Evolutionary conservation across 2,113 vertebrate genomes (phyloP).

Genomic region (Kryptolebias marmoratus): DNA sequence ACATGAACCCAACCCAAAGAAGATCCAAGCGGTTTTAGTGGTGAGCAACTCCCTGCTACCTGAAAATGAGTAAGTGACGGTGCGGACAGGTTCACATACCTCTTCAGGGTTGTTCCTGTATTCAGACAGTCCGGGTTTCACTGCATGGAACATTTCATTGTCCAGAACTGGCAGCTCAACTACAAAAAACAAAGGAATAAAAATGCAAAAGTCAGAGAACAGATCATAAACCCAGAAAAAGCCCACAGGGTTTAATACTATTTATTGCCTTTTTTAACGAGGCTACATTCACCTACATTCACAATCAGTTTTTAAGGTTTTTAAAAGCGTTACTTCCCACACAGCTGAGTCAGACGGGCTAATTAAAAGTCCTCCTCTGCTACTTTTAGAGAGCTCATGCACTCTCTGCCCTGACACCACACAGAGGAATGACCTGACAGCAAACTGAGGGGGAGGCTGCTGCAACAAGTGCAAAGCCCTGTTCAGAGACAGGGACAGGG

Average conservation of each 20-base stretch:
- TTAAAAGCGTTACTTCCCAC: constrained; percentile 33
- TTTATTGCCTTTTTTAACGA: constrained; percentile 5
- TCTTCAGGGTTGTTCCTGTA: constrained; percentile 90
- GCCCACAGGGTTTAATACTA: too few relatives aligned
- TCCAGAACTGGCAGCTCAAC: constrained; percentile 89
- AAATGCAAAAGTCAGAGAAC: constrained; percentile 17
- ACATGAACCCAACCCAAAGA: constrained; percentile 56
- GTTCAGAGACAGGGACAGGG: not conserved
- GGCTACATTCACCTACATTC: constrained; percentile 36
- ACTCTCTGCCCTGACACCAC: constrained; percentile 58
- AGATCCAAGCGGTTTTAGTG: constrained; percentile 49
- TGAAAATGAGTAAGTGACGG: constrained; percentile 41
- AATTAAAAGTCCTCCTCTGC: constrained; percentile 57
- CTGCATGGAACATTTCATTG: constrained; percentile 94
- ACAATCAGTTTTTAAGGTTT: constrained; percentile 31
- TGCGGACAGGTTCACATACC: constrained; percentile 78
- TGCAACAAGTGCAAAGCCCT: constrained; percentile 4
- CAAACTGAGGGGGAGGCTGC: constrained; percentile 55
- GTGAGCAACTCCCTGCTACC: constrained; percentile 38
- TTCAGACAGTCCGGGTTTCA: constrained; percentile 96
- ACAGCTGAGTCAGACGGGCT: constrained; percentile 63
- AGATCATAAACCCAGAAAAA: constrained; percentile 8
- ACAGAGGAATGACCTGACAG: constrained; percentile 66
- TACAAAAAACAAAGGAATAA: constrained; percentile 49
- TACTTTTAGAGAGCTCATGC: constrained; percentile 55